phyloP scores from a whole-genome alignment of 2,888 invertebrate genomes.

The Trachelus iudaicus region DNA sequence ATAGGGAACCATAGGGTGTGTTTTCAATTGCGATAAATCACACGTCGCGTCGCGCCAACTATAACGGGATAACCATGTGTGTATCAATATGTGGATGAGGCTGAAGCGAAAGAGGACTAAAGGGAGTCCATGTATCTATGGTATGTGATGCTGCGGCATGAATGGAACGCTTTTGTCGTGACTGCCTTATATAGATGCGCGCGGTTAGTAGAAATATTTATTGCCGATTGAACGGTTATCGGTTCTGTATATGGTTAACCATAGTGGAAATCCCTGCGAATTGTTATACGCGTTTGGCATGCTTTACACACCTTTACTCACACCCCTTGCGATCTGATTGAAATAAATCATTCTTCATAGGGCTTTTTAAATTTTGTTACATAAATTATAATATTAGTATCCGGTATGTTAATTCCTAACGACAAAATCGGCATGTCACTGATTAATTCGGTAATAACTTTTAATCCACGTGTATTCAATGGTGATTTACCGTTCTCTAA shows the following conservation, averaged over 20 bases:
- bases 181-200: constrained; percentile 39
- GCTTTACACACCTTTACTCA: not conserved
- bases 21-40: constrained; percentile 61
- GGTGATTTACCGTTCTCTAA: not conserved
- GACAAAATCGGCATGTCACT: not conserved
- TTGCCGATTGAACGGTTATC: constrained; percentile 53
- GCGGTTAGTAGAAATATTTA: constrained; percentile 58
- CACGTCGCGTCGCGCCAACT: not conserved
- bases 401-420: not conserved
- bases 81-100: not conserved
- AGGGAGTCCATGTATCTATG: constrained; percentile 19
- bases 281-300: not conserved
- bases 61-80: constrained; percentile 2
- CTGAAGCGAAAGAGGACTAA: not conserved
- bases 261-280: not conserved
- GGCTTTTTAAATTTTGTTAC: not conserved
- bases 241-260: constrained; percentile 25
- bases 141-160: constrained; percentile 44
- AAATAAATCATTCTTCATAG: not conserved
- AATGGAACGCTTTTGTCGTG: constrained; percentile 57
- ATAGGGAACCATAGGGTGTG: constrained; percentile 21
- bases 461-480: not conserved
- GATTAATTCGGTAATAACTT: not conserved
- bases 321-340: not conserved
- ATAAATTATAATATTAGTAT: not conserved